Evolutionary conservation across 2,797 vertebrate species (phyloP).

Genomic region (Muscicapa striata): DNA sequence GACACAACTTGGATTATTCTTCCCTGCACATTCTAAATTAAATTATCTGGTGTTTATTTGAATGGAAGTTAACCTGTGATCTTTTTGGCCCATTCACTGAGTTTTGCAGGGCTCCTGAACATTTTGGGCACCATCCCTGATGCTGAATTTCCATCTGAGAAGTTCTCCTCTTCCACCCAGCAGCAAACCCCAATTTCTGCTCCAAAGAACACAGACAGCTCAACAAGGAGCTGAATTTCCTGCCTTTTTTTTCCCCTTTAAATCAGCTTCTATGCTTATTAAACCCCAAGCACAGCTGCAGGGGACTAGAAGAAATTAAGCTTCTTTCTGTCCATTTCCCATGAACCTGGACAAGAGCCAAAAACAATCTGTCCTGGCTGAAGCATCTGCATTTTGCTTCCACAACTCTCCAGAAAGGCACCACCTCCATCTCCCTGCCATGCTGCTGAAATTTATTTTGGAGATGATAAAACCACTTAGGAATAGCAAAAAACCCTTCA

Average conservation of each 20-base stretch:
- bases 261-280: background rate
- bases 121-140: background rate
- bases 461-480: background rate
- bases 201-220: background rate
- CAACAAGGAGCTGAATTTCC: background rate
- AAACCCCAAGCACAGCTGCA: conserved; percentile 45
- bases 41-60: accelerated
- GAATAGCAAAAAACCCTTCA: background rate
- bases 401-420: background rate
- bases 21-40: background rate
- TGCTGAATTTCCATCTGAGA: background rate
- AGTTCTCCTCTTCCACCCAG: background rate
- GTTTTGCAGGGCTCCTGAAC: background rate
- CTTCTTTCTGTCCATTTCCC: conserved; percentile 45
- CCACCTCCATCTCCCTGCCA: background rate
- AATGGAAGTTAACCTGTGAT: background rate
- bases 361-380: conserved; percentile 3
- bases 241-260: background rate
- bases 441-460: background rate
- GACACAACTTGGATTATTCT: background rate
- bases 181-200: background rate
- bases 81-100: accelerated
- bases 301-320: conserved; percentile 16
- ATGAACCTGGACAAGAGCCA: conserved; percentile 39
- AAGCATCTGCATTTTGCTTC: conserved; percentile 18